phyloP scores from a whole-genome alignment of 1,140 invertebrate genomes.

The Eumaeus atala region DNA sequence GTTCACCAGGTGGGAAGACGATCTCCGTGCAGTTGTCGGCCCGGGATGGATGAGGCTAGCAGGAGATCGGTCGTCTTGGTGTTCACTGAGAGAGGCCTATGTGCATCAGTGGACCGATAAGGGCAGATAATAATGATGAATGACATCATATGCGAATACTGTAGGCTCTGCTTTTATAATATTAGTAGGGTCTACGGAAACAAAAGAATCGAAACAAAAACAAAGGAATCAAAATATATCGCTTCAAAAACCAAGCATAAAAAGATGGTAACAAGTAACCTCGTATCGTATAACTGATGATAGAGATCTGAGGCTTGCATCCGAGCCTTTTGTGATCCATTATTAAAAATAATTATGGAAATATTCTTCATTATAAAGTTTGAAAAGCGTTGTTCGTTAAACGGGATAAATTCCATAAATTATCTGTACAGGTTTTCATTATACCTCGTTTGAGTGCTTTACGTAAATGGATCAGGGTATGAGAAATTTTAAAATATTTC shows the following conservation, averaged over 20 bases:
- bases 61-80: too few relatives aligned
- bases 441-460: neutral
- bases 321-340: constrained; percentile 4
- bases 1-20: too few relatives aligned
- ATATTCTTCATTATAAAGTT: constrained; percentile 12
- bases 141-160: too few relatives aligned
- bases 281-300: neutral
- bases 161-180: too few relatives aligned
- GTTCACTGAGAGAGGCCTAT: too few relatives aligned
- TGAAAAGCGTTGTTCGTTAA: constrained; percentile 8
- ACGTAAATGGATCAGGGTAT: neutral
- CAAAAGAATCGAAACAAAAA: too few relatives aligned
- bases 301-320: neutral
- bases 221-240: too few relatives aligned
- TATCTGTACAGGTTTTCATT: constrained; percentile 4
- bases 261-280: neutral
- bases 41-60: too few relatives aligned
- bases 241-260: neutral
- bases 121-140: too few relatives aligned
- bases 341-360: constrained; percentile 11
- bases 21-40: too few relatives aligned
- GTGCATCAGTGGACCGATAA: too few relatives aligned
- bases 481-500: constrained; percentile 4
- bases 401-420: constrained; percentile 10
- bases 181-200: too few relatives aligned